Conservation (phyloP, 2,888 invertebrate species). For the Synergus itoensis region DNA sequence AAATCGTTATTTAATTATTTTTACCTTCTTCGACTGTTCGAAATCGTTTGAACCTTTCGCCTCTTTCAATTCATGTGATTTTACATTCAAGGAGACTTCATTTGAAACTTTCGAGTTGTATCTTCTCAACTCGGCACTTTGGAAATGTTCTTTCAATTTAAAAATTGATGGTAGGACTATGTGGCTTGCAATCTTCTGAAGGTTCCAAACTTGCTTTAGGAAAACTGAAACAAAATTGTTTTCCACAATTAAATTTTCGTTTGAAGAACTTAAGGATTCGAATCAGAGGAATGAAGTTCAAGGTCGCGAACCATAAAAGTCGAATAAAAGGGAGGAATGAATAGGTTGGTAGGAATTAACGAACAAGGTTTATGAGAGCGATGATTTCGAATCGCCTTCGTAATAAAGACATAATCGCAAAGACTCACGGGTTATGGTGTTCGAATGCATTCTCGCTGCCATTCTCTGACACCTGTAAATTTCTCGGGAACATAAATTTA, state of each 20-base stretch:
- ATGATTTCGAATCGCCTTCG: conserved; percentile 53
- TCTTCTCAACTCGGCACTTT: not conserved
- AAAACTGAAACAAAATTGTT: not conserved
- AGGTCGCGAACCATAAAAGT: conserved; percentile 40
- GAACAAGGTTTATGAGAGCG: conserved; percentile 45
- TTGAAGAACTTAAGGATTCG: not conserved
- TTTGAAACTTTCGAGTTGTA: not conserved
- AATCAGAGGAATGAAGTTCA: conserved; percentile 19
- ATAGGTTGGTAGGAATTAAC: conserved; percentile 46
- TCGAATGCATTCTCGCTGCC: conserved; percentile 44
- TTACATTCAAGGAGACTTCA: not conserved
- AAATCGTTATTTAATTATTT: too few species aligned
- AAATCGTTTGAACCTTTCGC: not conserved
- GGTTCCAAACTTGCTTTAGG: not conserved
- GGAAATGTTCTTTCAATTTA: not conserved
- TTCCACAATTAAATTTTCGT: not conserved
- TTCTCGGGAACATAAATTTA: conserved; percentile 51
- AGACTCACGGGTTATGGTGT: conserved; percentile 44
- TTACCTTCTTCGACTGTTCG: not conserved
- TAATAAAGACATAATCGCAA: conserved; percentile 52
- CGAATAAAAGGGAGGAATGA: conserved; percentile 25
- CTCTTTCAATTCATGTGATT: not conserved
- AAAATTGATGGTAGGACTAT: not conserved
- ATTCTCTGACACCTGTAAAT: conserved; percentile 48
- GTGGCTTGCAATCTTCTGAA: not conserved